Evolutionary conservation across 2,888 invertebrate species (phyloP).

Genomic region (Parapristionchus giblindavisi): DNA sequence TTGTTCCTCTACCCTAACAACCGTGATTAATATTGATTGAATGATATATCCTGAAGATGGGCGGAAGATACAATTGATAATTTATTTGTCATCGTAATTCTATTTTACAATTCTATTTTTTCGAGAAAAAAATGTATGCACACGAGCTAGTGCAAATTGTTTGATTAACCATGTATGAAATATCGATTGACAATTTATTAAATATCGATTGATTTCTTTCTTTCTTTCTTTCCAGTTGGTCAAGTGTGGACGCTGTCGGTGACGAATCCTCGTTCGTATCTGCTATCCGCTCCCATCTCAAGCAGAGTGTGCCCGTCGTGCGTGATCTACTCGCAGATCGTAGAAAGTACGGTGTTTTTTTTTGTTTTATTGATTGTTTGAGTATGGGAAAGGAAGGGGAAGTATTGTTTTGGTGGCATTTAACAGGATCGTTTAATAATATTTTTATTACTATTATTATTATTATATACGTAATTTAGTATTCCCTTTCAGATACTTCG

Average conservation of each 20-base stretch:
- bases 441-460: not conserved
- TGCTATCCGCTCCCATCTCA: constrained; percentile 85
- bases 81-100: too few relatives aligned
- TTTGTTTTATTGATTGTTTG: too few relatives aligned
- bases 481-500: constrained; percentile 86
- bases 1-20: not conserved
- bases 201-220: too few relatives aligned
- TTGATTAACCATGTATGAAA: too few relatives aligned
- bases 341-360: constrained; percentile 26
- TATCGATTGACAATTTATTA: too few relatives aligned
- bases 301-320: constrained; percentile 74
- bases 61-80: too few relatives aligned
- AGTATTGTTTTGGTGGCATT: not conserved
- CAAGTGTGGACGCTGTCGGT: constrained; percentile 89
- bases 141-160: too few relatives aligned
- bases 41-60: too few relatives aligned
- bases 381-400: not conserved
- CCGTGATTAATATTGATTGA: too few relatives aligned
- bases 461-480: not conserved
- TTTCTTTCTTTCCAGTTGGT: constrained; percentile 77
- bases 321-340: constrained; percentile 38
- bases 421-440: not conserved
- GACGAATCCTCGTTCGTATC: constrained; percentile 96
- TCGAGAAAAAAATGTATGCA: too few relatives aligned
- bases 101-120: too few relatives aligned